Evolutionary conservation across 2,797 vertebrate species (phyloP).

Genomic region (Labroides dimidiatus): DNA sequence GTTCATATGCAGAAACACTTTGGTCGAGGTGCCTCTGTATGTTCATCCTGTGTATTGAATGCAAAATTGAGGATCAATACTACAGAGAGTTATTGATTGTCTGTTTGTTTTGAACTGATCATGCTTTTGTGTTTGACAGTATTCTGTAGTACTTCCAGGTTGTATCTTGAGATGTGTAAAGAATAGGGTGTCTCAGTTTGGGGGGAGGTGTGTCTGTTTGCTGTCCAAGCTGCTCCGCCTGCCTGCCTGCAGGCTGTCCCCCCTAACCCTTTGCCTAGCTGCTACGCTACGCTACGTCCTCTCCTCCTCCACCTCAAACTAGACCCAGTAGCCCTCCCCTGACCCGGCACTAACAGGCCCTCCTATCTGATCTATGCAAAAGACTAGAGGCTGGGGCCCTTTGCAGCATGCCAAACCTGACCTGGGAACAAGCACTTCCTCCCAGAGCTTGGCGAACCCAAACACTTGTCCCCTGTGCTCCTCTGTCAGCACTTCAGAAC

Average conservation of each 20-base stretch:
- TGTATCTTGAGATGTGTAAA: slow-evolving; percentile 73
- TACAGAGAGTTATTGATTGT: slow-evolving; percentile 80
- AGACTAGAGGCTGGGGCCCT: slow-evolving; percentile 75
- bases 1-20: slow-evolving; percentile 86
- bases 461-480: slow-evolving; percentile 32
- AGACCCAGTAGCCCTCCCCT: slow-evolving; percentile 71
- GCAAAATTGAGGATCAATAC: slow-evolving; percentile 82
- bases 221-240: slow-evolving; percentile 81
- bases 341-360: slow-evolving; percentile 73
- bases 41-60: slow-evolving; percentile 82
- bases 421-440: slow-evolving; percentile 63
- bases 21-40: slow-evolving; percentile 82
- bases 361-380: slow-evolving; percentile 87
- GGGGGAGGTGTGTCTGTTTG: slow-evolving; percentile 66
- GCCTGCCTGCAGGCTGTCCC: slow-evolving; percentile 76
- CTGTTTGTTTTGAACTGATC: slow-evolving; percentile 73
- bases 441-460: slow-evolving; percentile 57
- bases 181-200: slow-evolving; percentile 66
- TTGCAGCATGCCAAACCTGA: slow-evolving; percentile 72
- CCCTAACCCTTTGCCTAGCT: slow-evolving; percentile 76
- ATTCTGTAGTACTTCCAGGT: slow-evolving; percentile 83
- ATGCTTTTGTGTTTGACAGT: slow-evolving; percentile 79
- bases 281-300: slow-evolving; percentile 78
- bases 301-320: slow-evolving; percentile 53
- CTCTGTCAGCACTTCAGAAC: slow-evolving; percentile 65